These are phyloP conservation scores for Eupsilia transversa DNA, from an alignment of 2,888 invertebrate genomes.

Conservation along the genomic window DNA sequence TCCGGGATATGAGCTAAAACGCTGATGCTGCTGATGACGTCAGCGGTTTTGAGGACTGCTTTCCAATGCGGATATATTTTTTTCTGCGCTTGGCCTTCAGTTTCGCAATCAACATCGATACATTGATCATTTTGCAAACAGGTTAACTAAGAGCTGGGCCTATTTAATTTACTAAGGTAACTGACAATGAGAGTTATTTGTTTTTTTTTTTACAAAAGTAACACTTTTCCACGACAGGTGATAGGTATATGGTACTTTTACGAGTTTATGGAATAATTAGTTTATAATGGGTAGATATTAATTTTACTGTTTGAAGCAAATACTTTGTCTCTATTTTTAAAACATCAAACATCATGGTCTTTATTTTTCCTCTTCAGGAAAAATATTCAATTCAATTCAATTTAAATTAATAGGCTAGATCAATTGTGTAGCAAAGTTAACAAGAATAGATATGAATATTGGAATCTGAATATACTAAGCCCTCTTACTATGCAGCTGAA, in stretches of 20 bases:
- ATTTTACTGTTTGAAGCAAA: not conserved
- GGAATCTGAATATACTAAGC: not conserved
- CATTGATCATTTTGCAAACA: not conserved
- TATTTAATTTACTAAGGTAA: not conserved
- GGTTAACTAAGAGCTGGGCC: not conserved
- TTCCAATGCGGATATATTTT: not conserved
- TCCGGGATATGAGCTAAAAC: not conserved
- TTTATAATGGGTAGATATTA: too few relatives aligned
- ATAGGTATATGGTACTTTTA: not conserved
- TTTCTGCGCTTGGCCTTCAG: not conserved
- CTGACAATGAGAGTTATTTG: not conserved
- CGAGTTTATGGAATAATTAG: not conserved
- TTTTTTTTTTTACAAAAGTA: not conserved
- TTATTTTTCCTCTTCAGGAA: not conserved
- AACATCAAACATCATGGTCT: too few relatives aligned
- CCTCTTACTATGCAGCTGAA: not conserved
- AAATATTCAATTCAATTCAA: too few relatives aligned
- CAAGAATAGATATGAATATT: not conserved
- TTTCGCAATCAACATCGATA: not conserved
- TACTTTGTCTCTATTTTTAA: not conserved
- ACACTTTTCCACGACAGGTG: not conserved
- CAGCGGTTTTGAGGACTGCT: not conserved
- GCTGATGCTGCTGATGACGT: not conserved
- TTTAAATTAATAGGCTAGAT: too few relatives aligned
- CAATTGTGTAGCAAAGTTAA: not conserved